phyloP scores from a whole-genome alignment of 2,113 vertebrate genomes.

The Herpetotheres cachinnans region DNA sequence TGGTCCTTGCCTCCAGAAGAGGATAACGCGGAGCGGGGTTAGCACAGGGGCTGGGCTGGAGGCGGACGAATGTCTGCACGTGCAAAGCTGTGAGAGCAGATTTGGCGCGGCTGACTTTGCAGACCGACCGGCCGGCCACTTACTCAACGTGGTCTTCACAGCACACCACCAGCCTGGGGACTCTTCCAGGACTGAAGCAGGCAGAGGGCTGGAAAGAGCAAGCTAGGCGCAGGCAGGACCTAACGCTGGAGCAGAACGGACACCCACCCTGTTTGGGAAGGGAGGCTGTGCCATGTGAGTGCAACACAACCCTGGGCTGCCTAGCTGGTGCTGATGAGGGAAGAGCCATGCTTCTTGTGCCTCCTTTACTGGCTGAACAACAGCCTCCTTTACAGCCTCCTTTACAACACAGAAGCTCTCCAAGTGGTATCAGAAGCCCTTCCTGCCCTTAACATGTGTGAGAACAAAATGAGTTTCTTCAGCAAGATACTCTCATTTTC shows the following conservation, averaged over 20 bases:
- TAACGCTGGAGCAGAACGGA: not conserved
- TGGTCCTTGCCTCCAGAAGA: not conserved
- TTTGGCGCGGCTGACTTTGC: not conserved
- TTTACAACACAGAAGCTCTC: not conserved
- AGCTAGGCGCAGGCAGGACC: not conserved
- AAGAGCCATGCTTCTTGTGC: not conserved
- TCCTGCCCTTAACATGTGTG: not conserved
- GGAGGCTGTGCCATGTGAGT: not conserved
- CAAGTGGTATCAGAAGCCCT: not conserved
- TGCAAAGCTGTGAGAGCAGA: not conserved
- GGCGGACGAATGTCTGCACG: accelerated
- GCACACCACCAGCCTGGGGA: not conserved
- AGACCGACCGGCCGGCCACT: too few relatives aligned
- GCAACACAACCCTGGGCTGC: not conserved
- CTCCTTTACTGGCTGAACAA: not conserved
- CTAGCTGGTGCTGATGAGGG: not conserved
- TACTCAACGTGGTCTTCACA: accelerated
- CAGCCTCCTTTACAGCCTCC: too few relatives aligned
- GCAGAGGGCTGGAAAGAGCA: not conserved
- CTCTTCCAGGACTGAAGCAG: not conserved
- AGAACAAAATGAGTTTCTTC: slow-evolving; percentile 10
- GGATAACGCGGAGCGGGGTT: accelerated
- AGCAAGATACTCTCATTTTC: not conserved
- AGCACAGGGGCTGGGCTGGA: not conserved
- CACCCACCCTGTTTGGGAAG: not conserved